Percentiles rank a stretch among this genome's conserved stretches.
These are phyloP conservation scores for Subacronicta megacephala DNA, from an alignment of 2,888 invertebrate genomes.

Conservation along the genomic window DNA sequence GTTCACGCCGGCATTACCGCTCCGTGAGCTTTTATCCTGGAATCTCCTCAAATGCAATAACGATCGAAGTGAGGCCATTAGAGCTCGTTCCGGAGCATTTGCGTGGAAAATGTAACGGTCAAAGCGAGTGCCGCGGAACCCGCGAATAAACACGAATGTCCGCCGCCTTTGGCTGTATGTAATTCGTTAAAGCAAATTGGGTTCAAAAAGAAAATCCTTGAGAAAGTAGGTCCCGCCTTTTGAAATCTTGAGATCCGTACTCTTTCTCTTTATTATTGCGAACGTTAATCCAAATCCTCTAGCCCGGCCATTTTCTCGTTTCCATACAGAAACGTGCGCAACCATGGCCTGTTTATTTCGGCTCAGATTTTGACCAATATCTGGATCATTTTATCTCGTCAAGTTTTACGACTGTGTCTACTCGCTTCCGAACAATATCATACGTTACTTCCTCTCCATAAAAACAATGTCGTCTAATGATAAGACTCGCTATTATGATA, in stretches of 20 bases:
- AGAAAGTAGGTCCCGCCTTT: slow-evolving; percentile 29
- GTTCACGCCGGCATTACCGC: slow-evolving; percentile 27
- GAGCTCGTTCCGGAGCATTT: slow-evolving; percentile 49
- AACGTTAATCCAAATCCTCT: slow-evolving; percentile 50
- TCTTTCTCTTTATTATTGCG: slow-evolving; percentile 34
- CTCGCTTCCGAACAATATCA: slow-evolving; percentile 58
- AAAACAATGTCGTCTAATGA: slow-evolving; percentile 60
- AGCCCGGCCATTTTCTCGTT: slow-evolving; percentile 18
- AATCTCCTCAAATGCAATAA: slow-evolving; percentile 47
- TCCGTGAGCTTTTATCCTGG: slow-evolving; percentile 33
- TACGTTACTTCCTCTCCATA: slow-evolving; percentile 61
- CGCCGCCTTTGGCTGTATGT: slow-evolving; percentile 43
- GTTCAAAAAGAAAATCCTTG: slow-evolving; percentile 55
- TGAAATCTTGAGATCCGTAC: slow-evolving; percentile 30
- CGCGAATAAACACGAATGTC: slow-evolving; percentile 54
- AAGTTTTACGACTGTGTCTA: slow-evolving; percentile 55
- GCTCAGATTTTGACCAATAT: slow-evolving; percentile 50
- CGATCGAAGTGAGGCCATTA: slow-evolving; percentile 56
- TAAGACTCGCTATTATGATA: slow-evolving; percentile 54
- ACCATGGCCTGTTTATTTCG: slow-evolving; percentile 48
- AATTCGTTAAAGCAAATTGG: slow-evolving; percentile 49
- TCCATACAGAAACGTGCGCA: slow-evolving; percentile 25
- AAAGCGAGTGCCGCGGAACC: slow-evolving; percentile 40
- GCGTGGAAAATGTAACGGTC: slow-evolving; percentile 57
- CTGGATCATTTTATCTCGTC: slow-evolving; percentile 46